Base-by-base conservation (phyloP, 2,888 invertebrate species). In the Clitarchus hookeri region DNA sequence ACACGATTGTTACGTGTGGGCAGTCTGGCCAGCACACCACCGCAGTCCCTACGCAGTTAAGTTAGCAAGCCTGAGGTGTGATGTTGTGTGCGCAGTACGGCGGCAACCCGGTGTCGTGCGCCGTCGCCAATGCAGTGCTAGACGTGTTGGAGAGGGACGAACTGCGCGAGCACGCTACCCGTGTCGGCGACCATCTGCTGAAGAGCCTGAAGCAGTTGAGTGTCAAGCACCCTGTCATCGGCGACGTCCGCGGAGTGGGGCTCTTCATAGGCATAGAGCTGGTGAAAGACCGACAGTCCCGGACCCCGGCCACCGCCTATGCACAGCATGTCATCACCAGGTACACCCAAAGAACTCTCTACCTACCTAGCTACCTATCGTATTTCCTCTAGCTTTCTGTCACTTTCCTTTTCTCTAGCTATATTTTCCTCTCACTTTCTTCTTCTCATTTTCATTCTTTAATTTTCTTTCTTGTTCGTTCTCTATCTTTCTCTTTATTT, bases 61-160 rank as follows among this genome's bases (percentile, higher is more conserved):
- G 48, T 48, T n/a, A n/a, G 48, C 12, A 48, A 48, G 48, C 1
- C 11, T 16, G 11, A 48, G 78, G 2, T 0, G 1, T 1, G 1
- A 83, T 85, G 77, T 36, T 84, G 84, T 65, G 16, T 27, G 85
- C 84, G 65, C 92, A 98, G 97, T 99, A 98, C 91, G 99, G 99
- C 19, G 99, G 99, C 16, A 99, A 99, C 93, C 99, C 99, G 19
- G 99, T 99, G 0, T 98, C 99, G 0, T 99, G 99, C 91, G 98
- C 99, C 0, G 96, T 99, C 84, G 98, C 98, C 0, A 96, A 97
- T 90, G 97, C 98, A 6, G 99, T 99, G 0, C 94, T 99, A 90
- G 97, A 98, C 89, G 96, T 97, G 9, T 97, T 99, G 87, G 96
- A 98, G 90, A 94, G 96, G 79, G 98, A 99, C 90, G 94, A 95